Base-by-base conservation (phyloP, 2,888 invertebrate genomes). In the Mesorhabditis sp. region DNA sequence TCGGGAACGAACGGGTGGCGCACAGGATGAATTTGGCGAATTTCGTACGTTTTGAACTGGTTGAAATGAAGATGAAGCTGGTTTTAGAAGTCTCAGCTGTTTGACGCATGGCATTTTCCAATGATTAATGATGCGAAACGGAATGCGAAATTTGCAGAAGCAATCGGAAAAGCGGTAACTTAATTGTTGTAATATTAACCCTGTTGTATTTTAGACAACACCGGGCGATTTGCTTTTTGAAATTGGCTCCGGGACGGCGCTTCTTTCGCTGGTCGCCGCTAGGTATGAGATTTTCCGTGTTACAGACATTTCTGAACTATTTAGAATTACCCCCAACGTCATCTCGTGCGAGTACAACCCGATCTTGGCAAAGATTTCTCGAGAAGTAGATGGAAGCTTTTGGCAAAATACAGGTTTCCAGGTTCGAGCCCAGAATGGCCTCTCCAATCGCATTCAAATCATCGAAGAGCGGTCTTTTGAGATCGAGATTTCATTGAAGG, bases 171-270 rank as follows among this genome's bases (percentile, higher is more conserved):
- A 50, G 58, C 58, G 58, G 58, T 50, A 50, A 50, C 7, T 50
- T 50, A 2, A 50, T 13, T 50, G 58, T 50, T 50, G 7, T 50
- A 1, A 50, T 13, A 50, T n/a, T 50, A 50, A 50, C 58, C 58
- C n/a, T 50, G 28, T 28, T 28, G 28, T n/a, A 50, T 50, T 50
- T 50, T 13, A 50, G 58, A n/a, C n/a, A n/a, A 70, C 68, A 43
- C 70, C 66, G n/a, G 65, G 65, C 41, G 71, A 58, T 28, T 62
- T 72, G 4, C 74, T 77, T 4, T 70, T 75, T 43, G 78, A 78
- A 58, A 76, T 78, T 62, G 78, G 78, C 7, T 67, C 72, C 7
- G 78, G 78, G 43, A 73, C 76, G 4, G 78, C 76, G 63, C 45
- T 78, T 4, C 65, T 78, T 3, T 74, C 76, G 4, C 69, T 72